phyloP scores from a whole-genome alignment of 2,113 vertebrate genomes.

The Pituophis catenifer region DNA sequence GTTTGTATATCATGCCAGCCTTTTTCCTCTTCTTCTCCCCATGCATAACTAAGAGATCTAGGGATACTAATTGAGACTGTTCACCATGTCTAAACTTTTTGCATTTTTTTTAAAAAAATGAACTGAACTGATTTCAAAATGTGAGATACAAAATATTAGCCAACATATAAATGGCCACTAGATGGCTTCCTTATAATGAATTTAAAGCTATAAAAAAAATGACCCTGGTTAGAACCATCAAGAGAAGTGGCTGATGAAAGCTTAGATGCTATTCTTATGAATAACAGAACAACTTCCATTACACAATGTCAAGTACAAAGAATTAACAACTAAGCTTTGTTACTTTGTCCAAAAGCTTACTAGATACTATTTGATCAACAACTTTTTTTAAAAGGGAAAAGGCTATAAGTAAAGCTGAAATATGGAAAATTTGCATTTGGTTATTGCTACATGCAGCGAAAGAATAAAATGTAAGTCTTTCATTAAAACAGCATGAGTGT shows the following conservation, averaged over 20 bases:
- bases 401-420: neutral
- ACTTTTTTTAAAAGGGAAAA: neutral
- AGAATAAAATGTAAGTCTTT: neutral
- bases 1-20: neutral
- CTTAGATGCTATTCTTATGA: neutral
- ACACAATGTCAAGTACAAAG: neutral
- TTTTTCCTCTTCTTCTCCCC: neutral
- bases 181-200: conserved; percentile 39
- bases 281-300: neutral
- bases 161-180: conserved; percentile 29
- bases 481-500: neutral
- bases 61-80: neutral
- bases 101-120: neutral
- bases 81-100: neutral
- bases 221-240: neutral
- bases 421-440: neutral
- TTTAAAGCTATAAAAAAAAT: neutral
- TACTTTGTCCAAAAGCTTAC: neutral
- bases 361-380: neutral
- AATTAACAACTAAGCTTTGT: neutral
- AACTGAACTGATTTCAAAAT: neutral
- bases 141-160: neutral
- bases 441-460: neutral
- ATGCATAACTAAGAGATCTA: neutral
- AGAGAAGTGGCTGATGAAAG: neutral